Base-by-base conservation (phyloP, 1,140 invertebrate species). In the Megalopta genalis region DNA sequence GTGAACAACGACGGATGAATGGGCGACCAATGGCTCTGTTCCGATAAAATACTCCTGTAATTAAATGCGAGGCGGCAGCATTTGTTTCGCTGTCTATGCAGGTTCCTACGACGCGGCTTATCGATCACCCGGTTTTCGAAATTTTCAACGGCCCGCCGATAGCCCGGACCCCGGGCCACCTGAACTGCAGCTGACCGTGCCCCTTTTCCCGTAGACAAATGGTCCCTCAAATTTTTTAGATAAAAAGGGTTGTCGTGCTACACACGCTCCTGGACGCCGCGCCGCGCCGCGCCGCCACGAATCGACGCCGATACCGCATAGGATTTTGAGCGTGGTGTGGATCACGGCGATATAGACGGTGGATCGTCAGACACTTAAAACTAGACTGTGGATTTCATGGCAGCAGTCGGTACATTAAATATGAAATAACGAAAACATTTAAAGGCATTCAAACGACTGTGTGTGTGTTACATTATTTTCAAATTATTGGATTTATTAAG, bases 41-140 rank as follows among this genome's bases (percentile, higher is more conserved):
- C 89, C 90, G 91, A 93, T 93, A 93, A 93, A 93, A 92, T 92
- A 92, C 91, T 91, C 87, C 76, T 89, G 91, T 92, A 93, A 93
- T 93, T 93, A 93, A 93, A 93, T 91, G 86, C 88, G 88, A 89
- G 88, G 88, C 82, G 83, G 88, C 70, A 66, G 87, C 91, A 91
- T 92, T 88, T 87, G 91, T 92, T 90, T 89, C 88, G 86, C 86
- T 75, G 88, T 83, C 86, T 87, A 86, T 86, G 83, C 86, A 76
- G 74, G 83, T 72, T 75, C 66, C 80, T 73, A 84, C 76, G 66
- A 73, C 80, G 62, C 72, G n/a, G 27, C 46, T 67, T 85, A 86
- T 86, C 80, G 83, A 86, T 86, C 84, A 86, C 75, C 12, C 10
- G 32, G 57, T 75, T 85, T 81, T 77, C 72, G 77, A 72, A 81